Base-by-base conservation (phyloP, 2,797 vertebrate species). In the Helostoma temminkii region DNA sequence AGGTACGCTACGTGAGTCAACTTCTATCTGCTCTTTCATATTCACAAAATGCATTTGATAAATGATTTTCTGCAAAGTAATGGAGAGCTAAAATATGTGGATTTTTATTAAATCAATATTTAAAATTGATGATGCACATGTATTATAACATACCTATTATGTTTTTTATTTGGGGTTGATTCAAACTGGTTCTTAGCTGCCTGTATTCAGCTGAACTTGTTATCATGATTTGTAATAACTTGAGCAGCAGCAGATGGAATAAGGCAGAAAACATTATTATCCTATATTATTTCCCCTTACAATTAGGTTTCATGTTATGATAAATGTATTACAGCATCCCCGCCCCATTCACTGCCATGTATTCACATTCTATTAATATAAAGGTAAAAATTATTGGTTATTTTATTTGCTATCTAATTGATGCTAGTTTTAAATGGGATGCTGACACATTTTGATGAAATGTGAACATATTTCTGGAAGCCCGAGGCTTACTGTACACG, bases 1-100 rank as follows among this genome's bases (percentile, higher is more conserved):
- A 98, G 96, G 97, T 98, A 96, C 86, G 95, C 63, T 91, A 93
- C 83, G 91, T 92, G 90, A 92, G 92, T 93, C 80, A 90, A 81
- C 67, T 21, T 74, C 49, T 82, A 48, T 76, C 16, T 67, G 28
- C 39, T 74, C 52, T 56, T 54, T 60, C 49, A 57, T 9, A 66
- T 74, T 67, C 32, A 26, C 11, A 47, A 22, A 43, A 70, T 50
- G 18, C 14, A 34, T 34, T 49, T 24, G 6, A 72, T 18, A 26
- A 7, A 26, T n/a, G 16, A 34, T 36, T 47, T 7, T 1, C 68
- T 3, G 12, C 1, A 14, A 9, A 45, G 9, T n/a, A 32, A 39
- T 8, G 9, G 9, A 22, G 6, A 36, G 4, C 25, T 19, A 36
- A 59, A 9, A 36, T 19, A 15, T 24, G 18, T 52, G 28, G 9